A percentile compares a stretch with the other conserved stretches of the same genome.
Conservation (phyloP, 2,888 invertebrate species). For the Pyrrhosoma nymphula region DNA sequence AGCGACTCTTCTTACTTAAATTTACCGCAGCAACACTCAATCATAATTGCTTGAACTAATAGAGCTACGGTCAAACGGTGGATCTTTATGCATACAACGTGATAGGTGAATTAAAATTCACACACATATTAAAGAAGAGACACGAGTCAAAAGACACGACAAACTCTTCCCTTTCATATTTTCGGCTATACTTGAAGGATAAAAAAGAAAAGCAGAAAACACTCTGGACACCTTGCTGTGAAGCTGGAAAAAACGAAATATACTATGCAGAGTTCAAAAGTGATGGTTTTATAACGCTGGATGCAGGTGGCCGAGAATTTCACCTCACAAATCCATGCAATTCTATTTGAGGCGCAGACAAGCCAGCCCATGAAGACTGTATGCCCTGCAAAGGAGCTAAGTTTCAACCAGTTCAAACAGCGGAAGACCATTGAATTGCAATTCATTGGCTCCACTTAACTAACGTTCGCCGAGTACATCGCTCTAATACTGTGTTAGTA, state of each 20-base stretch:
- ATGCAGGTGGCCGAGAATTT: neutral
- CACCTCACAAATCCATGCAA: neutral
- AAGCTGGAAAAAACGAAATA: no score
- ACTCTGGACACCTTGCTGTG: neutral
- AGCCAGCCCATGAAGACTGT: neutral
- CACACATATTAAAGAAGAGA: neutral
- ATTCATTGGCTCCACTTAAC: no score
- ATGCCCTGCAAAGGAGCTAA: neutral
- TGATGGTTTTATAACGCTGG: no score
- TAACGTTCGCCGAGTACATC: no score
- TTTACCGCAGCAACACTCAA: neutral
- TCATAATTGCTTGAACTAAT: neutral
- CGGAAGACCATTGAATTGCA: no score
- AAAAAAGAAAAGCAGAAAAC: slow-evolving; percentile 23
- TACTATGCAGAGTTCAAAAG: no score
- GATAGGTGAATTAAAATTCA: neutral
- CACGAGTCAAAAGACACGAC: neutral
- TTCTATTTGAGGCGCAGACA: no score
- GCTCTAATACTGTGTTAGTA: no score
- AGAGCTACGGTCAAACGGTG: neutral
- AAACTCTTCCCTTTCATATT: neutral
- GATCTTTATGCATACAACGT: neutral
- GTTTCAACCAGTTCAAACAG: no score
- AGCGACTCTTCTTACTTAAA: neutral
- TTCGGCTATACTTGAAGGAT: neutral